Evolutionary conservation across 2,888 invertebrate genomes (phyloP).

Genomic region (Eupelmus urozonus): DNA sequence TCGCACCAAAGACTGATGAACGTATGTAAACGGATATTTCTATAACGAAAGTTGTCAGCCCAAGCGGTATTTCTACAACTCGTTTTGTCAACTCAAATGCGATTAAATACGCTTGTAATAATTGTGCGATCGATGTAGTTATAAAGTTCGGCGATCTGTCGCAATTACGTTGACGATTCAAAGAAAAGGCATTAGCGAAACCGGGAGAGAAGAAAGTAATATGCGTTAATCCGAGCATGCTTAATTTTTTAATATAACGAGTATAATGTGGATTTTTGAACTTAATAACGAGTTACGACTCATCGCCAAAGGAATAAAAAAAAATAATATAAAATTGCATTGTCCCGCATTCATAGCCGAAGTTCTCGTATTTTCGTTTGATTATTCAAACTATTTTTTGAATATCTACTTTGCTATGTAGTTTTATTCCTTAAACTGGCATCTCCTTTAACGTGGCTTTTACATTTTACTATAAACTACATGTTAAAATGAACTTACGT

Average conservation of each 20-base stretch:
- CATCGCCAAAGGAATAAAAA: slow-evolving; percentile 51
- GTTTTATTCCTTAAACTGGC: slow-evolving; percentile 27
- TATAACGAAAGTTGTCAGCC: slow-evolving; percentile 47
- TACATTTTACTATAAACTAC: slow-evolving; percentile 36
- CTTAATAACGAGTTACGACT: slow-evolving; percentile 53
- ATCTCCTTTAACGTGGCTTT: slow-evolving; percentile 48
- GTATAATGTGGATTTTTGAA: slow-evolving; percentile 31
- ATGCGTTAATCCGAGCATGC: slow-evolving; percentile 6
- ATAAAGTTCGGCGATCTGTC: slow-evolving; percentile 38
- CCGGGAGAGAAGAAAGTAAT: slow-evolving; percentile 12
- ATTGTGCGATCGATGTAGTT: slow-evolving; percentile 54
- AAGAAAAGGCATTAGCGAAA: slow-evolving; percentile 37
- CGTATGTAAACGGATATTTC: slow-evolving; percentile 64
- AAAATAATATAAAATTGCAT: slow-evolving; percentile 40
- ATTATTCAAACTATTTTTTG: slow-evolving; percentile 31
- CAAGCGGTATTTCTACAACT: slow-evolving; percentile 49
- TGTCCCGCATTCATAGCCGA: slow-evolving; percentile 53
- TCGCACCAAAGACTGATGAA: slow-evolving; percentile 70
- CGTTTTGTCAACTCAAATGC: slow-evolving; percentile 49
- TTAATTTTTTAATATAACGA: slow-evolving; percentile 14
- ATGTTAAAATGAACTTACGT: slow-evolving; percentile 51
- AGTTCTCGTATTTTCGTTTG: slow-evolving; percentile 40
- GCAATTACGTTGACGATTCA: slow-evolving; percentile 33
- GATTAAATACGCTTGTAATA: slow-evolving; percentile 53
- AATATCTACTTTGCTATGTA: slow-evolving; percentile 31